Evolutionary conservation across 92 coral and sea anemone species (phyloP).

Genomic region (Actinostola sp.): DNA sequence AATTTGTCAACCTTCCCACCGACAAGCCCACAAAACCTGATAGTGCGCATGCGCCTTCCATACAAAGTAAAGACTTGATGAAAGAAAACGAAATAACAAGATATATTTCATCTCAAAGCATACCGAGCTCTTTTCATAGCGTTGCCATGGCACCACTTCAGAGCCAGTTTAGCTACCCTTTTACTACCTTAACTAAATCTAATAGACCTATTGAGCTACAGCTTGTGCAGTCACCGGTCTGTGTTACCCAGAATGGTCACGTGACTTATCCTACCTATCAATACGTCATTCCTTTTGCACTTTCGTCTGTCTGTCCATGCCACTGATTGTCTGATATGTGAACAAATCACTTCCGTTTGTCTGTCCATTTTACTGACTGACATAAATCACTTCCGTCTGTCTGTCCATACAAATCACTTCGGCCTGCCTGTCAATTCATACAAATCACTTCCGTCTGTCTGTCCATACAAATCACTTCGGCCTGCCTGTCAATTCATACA

Average conservation of each 20-base stretch:
- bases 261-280: slow-evolving; percentile 45
- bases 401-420: background rate
- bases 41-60: slow-evolving; percentile 28
- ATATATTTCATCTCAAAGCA: background rate
- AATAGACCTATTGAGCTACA: slow-evolving; percentile 22
- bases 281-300: slow-evolving; percentile 47
- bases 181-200: slow-evolving; percentile 1
- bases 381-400: background rate
- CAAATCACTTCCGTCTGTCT: background rate
- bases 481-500: background rate
- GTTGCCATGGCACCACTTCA: background rate
- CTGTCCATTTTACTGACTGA: background rate
- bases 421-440: background rate
- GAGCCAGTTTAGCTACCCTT: slow-evolving; percentile 9
- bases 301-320: slow-evolving; percentile 33
- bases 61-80: slow-evolving; percentile 4
- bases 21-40: slow-evolving; percentile 31
- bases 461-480: background rate
- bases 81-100: slow-evolving; percentile 3
- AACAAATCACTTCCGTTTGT: background rate
- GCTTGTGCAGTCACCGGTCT: slow-evolving; percentile 7
- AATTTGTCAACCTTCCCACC: slow-evolving; percentile 79
- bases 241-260: slow-evolving; percentile 19
- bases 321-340: background rate
- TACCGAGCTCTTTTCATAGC: background rate